A percentile compares a stretch with the other conserved stretches of the same genome.
phyloP scores from a whole-genome alignment of 2,113 vertebrate genomes.

The Poecilia latipinna region DNA sequence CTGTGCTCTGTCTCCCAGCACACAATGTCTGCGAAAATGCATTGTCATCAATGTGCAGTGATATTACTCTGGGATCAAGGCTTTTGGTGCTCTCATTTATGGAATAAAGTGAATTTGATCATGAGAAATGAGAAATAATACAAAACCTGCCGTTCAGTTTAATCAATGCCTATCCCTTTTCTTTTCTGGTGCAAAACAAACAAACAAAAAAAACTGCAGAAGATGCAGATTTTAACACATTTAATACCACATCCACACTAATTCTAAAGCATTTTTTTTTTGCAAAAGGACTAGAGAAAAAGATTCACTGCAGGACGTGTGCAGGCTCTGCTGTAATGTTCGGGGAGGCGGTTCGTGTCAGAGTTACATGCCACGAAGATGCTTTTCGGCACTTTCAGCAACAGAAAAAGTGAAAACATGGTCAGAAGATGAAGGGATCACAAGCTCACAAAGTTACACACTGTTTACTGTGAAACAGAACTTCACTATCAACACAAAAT shows the following conservation, averaged over 20 bases:
- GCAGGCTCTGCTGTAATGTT: neutral
- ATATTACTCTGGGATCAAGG: constrained; percentile 35
- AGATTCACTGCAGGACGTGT: neutral
- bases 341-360: neutral
- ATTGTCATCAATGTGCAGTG: constrained; percentile 62
- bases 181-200: neutral
- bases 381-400: neutral
- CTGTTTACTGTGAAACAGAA: neutral
- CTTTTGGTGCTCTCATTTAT: constrained; percentile 29
- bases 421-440: neutral
- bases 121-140: constrained; percentile 58
- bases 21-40: constrained; percentile 63
- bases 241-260: neutral
- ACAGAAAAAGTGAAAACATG: neutral
- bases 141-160: constrained; percentile 28
- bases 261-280: neutral
- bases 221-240: neutral
- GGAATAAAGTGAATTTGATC: constrained; percentile 61
- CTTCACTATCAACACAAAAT: neutral
- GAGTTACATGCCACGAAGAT: neutral
- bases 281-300: neutral
- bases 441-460: too few species aligned
- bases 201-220: neutral
- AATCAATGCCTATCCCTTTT: constrained; percentile 33
- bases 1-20: constrained; percentile 39